These are phyloP conservation scores for Gymnobelideus leadbeateri DNA, from an alignment of 2,113 vertebrate species.

Conservation along the genomic window DNA sequence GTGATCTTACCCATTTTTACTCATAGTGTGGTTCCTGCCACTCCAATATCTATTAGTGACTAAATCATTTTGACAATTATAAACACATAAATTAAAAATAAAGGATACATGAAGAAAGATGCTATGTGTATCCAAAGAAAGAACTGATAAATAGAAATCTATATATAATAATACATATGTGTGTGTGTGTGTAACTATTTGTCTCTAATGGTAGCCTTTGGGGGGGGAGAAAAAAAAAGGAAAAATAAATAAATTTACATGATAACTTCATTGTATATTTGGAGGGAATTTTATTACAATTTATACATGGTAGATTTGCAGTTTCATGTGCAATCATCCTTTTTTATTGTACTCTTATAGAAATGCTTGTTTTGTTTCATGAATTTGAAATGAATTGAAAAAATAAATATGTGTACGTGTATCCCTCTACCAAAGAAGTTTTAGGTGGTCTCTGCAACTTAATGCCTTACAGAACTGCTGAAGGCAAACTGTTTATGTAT, in stretches of 20 bases:
- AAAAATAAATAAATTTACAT: neutral
- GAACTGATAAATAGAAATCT: neutral
- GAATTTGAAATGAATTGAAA: neutral
- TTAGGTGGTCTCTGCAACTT: neutral
- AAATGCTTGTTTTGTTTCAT: neutral
- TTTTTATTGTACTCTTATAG: neutral
- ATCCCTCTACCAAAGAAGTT: neutral
- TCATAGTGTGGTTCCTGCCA: neutral
- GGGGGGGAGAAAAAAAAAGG: too few species aligned
- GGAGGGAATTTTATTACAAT: neutral
- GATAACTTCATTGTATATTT: neutral
- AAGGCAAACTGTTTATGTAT: neutral
- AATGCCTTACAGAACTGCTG: neutral
- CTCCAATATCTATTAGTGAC: neutral
- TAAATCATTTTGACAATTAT: neutral
- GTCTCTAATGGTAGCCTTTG: neutral
- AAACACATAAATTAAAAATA: neutral
- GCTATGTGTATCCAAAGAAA: neutral
- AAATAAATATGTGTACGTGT: neutral
- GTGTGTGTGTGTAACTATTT: neutral
- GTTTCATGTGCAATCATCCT: neutral
- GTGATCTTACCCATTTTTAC: neutral
- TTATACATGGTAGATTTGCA: neutral
- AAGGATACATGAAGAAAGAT: neutral
- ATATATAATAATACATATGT: neutral